A percentile compares a stretch with the other conserved stretches of the same genome.
Conservation (phyloP, 1,140 invertebrate species). For the Drosophila sproati region DNA sequence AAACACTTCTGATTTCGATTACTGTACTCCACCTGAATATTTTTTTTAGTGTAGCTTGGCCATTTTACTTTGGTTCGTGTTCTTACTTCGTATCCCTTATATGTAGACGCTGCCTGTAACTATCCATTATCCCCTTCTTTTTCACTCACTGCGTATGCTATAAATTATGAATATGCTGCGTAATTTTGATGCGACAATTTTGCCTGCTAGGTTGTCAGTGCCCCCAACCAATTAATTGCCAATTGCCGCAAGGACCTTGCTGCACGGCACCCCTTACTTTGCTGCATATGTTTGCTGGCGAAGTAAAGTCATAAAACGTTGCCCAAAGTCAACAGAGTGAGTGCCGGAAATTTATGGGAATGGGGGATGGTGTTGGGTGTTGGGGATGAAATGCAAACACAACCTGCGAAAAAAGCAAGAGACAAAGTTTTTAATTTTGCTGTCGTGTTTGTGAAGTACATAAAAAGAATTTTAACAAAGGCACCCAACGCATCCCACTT, state of each 20-base stretch:
- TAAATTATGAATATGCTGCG: constrained; percentile 72
- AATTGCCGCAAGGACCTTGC: constrained; percentile 55
- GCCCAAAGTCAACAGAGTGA: constrained; percentile 57
- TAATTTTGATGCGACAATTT: constrained; percentile 59
- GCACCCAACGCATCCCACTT: constrained; percentile 1
- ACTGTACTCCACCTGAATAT: too few relatives aligned
- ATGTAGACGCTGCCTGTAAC: background rate
- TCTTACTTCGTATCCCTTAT: background rate
- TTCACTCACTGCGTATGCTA: constrained; percentile 60
- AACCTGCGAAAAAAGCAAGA: constrained; percentile 22
- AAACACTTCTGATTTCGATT: background rate
- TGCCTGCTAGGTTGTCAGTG: constrained; percentile 36
- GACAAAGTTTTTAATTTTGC: constrained; percentile 48
- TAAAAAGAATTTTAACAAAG: constrained; percentile 32
- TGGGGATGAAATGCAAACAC: constrained; percentile 53
- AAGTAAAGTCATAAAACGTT: constrained; percentile 72
- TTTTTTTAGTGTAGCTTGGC: background rate
- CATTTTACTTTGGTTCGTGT: background rate
- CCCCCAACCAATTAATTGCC: constrained; percentile 64
- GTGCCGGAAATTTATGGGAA: constrained; percentile 4
- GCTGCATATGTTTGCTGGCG: constrained; percentile 51
- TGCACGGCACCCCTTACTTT: background rate
- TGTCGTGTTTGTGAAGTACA: constrained; percentile 38
- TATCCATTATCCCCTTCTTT: background rate
- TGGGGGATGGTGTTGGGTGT: too few relatives aligned